Base-by-base conservation (phyloP, 2,888 invertebrate genomes). In the Thymelicus lineola region DNA sequence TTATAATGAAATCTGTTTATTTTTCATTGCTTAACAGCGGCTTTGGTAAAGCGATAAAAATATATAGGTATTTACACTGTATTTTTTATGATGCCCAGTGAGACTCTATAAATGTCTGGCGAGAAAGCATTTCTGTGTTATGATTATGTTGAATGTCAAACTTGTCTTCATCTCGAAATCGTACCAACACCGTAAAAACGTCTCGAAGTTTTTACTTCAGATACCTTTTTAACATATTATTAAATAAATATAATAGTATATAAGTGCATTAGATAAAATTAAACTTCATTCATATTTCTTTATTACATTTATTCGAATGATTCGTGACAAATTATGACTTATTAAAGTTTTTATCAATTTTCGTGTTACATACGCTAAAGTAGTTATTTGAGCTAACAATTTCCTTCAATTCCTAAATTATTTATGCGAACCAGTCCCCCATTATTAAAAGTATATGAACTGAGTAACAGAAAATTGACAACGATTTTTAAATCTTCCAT, bases 381-480 rank as follows among this genome's bases (percentile, higher is more conserved):
- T 70, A 70, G 65, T 86, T 85, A 86, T 82, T 90, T 93, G 92
- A 91, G 92, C 91, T 88, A 90, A 88, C 85, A 84, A 83, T 85
- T 90, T 91, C 83, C 88, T 86, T 91, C 92, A 92, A 93, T 92
- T 92, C 92, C 91, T 91, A 89, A 82, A 83, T 89, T 86, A 88
- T 89, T 87, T 87, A 89, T 89, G 88, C 88, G 82, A 85, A 82
- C 83, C 82, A 80, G 81, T 80, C 80, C 76, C 77, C 73, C 75
- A 79, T 79, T 80, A 78, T 79, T 80, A 77, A 76, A 81, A 79
- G 75, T 76, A 74, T 76, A 75, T 80, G 78, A 80, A 79, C 80
- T 79, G 71, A 80, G 78, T 75, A 76, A 77, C 83, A 79, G 80
- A 82, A 80, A 84, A 84, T 83, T 82, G 85, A 86, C 81, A 85